Evolutionary conservation across 2,797 vertebrate genomes (phyloP).

Genomic region (Notolabrus celidotus): DNA sequence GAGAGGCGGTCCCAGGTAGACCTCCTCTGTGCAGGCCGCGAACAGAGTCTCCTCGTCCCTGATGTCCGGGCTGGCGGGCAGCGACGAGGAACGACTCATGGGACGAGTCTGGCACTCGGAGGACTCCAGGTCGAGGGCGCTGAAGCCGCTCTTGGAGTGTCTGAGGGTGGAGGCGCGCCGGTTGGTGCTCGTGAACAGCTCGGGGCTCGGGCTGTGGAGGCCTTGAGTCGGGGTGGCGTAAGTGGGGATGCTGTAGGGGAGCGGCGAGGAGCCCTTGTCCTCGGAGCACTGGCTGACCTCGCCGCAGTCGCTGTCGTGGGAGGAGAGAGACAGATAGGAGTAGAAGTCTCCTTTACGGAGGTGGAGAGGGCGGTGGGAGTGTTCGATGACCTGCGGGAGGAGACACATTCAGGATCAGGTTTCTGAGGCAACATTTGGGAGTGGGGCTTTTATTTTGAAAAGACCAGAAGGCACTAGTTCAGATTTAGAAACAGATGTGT

Average conservation of each 20-base stretch:
- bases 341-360: conserved; percentile 97
- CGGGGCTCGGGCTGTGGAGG: conserved; percentile 50
- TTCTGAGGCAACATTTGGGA: no score
- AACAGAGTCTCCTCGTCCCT: conserved; percentile 91
- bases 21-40: conserved; percentile 91
- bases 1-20: conserved; percentile 85
- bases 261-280: conserved; percentile 87
- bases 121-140: not conserved
- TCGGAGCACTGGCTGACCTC: conserved; percentile 91
- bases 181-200: conserved; percentile 26
- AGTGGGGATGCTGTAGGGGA: conserved; percentile 73
- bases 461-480: no score
- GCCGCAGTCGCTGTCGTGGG: conserved; percentile 98
- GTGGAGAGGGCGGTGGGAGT: conserved; percentile 93
- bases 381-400: conserved; percentile 87
- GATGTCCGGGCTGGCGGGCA: conserved; percentile 83
- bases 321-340: conserved; percentile 97
- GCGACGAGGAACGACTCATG: conserved; percentile 58
- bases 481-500: no score
- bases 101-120: not conserved
- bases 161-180: no score
- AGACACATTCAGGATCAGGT: conserved; percentile 3
- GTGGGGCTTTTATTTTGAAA: no score
- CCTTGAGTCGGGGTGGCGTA: conserved; percentile 25
- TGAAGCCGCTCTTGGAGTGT: not conserved